A percentile compares a stretch with the other conserved stretches of the same genome.
Evolutionary conservation across 2,113 vertebrate species (phyloP).

Genomic region (Corapipo altera): DNA sequence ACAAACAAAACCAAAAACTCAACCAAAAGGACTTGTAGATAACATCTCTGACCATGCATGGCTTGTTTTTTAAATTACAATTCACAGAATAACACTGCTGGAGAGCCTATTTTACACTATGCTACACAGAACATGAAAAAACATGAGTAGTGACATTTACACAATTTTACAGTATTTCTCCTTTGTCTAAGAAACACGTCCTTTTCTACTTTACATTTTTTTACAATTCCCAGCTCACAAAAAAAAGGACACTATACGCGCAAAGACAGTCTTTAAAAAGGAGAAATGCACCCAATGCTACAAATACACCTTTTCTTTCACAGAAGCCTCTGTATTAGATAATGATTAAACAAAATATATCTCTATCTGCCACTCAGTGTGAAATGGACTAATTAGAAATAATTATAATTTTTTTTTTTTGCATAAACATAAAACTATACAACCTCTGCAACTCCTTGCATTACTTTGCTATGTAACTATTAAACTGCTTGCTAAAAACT

Average conservation of each 20-base stretch:
- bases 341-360: constrained; percentile 34
- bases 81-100: constrained; percentile 87
- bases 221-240: constrained; percentile 74
- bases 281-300: constrained; percentile 69
- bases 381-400: constrained; percentile 31
- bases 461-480: not conserved
- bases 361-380: constrained; percentile 34
- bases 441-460: not conserved
- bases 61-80: constrained; percentile 85
- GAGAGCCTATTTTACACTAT: constrained; percentile 86
- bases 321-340: constrained; percentile 41
- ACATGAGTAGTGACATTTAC: constrained; percentile 78
- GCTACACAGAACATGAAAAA: constrained; percentile 74
- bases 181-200: constrained; percentile 68
- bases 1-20: constrained; percentile 36
- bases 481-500: not conserved
- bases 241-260: constrained; percentile 47
- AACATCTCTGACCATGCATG: constrained; percentile 72
- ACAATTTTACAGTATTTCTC: constrained; percentile 83
- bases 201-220: constrained; percentile 75
- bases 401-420: not conserved
- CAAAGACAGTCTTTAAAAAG: constrained; percentile 57
- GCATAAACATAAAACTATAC: constrained; percentile 25
- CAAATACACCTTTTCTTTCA: constrained; percentile 59
- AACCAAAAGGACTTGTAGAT: constrained; percentile 10